Conservation (phyloP, 2,888 invertebrate genomes). For the Heliconius cydno region DNA sequence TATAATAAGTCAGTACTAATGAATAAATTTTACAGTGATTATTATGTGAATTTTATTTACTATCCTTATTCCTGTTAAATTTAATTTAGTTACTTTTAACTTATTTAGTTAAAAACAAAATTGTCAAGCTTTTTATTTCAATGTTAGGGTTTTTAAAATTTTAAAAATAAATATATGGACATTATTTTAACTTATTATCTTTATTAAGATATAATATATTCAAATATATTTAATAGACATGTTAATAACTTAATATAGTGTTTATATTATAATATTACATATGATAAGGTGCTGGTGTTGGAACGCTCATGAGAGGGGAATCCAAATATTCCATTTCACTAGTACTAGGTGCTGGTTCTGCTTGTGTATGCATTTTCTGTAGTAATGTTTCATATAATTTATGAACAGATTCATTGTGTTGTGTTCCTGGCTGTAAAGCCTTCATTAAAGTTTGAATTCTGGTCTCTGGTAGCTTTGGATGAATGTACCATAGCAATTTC, state of each 20-base stretch:
- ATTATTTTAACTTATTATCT: neutral
- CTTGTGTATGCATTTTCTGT: constrained; percentile 89
- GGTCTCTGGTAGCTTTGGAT: constrained; percentile 91
- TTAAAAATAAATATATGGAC: neutral
- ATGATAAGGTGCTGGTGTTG: constrained; percentile 87
- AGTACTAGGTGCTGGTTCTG: constrained; percentile 85
- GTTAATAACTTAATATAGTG: constrained; percentile 3
- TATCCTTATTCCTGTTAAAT: neutral
- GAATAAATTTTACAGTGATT: constrained; percentile 67
- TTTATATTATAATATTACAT: constrained; percentile 52
- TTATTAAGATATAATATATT: constrained; percentile 3
- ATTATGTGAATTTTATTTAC: constrained; percentile 52
- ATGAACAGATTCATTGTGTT: constrained; percentile 94
- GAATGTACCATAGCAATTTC: constrained; percentile 95
- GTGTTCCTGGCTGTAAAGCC: constrained; percentile 88
- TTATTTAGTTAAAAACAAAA: too few species aligned
- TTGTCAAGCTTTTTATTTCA: too few species aligned
- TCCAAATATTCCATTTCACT: constrained; percentile 90
- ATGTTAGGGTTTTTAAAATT: neutral
- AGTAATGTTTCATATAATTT: constrained; percentile 89
- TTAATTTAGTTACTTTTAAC: neutral
- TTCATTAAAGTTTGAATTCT: constrained; percentile 92
- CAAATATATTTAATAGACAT: neutral
- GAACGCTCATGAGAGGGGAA: constrained; percentile 93
- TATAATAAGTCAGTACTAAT: constrained; percentile 75